Conservation (phyloP, 2,113 vertebrate species). For the Sus scrofa region DNA sequence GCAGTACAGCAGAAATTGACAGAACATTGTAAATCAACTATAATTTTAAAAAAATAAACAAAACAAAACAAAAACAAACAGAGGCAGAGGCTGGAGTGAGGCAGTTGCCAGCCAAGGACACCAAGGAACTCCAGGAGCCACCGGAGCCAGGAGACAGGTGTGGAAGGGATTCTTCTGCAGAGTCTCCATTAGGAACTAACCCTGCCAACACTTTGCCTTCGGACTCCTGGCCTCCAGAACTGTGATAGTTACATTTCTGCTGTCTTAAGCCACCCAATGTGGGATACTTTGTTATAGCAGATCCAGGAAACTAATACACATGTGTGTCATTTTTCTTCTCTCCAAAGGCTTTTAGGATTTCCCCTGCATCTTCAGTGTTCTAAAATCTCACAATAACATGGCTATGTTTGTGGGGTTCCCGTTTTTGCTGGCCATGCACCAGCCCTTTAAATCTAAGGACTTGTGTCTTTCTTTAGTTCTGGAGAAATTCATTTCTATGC, state of each 20-base stretch:
- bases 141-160: neutral
- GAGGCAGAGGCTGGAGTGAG: neutral
- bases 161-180: rapidly evolving
- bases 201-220: neutral
- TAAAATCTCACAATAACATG: neutral
- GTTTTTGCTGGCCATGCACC: neutral
- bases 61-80: no score
- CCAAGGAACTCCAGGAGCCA: neutral
- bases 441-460: neutral
- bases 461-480: neutral
- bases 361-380: neutral
- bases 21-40: no score
- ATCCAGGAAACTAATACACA: neutral
- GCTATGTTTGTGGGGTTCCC: no score
- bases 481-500: neutral
- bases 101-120: neutral
- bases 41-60: no score
- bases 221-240: neutral
- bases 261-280: neutral
- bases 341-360: neutral
- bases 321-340: no score
- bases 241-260: neutral
- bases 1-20: no score
- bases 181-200: neutral
- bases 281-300: neutral